Evolutionary conservation across 2,113 vertebrate species (phyloP), one percentile per base, ranked within the genome.

Genomic region (Natator depressus): DNA sequence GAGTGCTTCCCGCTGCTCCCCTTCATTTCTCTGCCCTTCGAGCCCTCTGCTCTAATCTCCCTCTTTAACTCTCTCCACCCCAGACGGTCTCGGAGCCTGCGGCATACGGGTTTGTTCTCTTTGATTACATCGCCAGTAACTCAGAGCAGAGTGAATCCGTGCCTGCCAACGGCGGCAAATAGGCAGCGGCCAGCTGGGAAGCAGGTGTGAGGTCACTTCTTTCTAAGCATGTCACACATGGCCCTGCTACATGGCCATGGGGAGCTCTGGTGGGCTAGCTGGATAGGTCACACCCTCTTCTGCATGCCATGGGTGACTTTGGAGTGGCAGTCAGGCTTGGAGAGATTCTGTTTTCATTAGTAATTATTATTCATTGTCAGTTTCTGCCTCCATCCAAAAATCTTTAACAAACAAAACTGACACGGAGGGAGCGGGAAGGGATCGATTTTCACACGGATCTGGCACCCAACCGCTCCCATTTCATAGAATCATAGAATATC

Each of bases 91-190:
- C 98, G 3, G 98, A 99, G 93, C 98, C 97, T 14, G 98, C 98
- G 8, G 0, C 95, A 0, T 99, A 98, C 81, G 98, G 98, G 96
- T 99, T 99, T 81, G 97, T 98, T 96, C 98, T 99, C 96, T 98
- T 99, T 80, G 98, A 99, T 97, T 99, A 99, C 98, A 98, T 99
- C 98, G 98, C 97, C 10, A 97, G 98, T 95, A 97, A 98, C 97
- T 88, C 97, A 65, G 98, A 99, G 88, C 97, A 91, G 59, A 98
- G n/a, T 81, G 95, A 91, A 51, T 31, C 80, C 83, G 53, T 87
- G 29, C 83, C 75, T 38, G 88, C 82, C 69, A 31, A 42, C n/a
- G 29, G 78, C 35, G 20, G 80, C 49, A 93, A 93, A 72, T 96
- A 92, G 54, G n/a, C 25, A 80, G 57, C 35, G 72, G 54, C 24